Conservation (phyloP, 2,113 vertebrate species). For the Pangasianodon hypophthalmus region DNA sequence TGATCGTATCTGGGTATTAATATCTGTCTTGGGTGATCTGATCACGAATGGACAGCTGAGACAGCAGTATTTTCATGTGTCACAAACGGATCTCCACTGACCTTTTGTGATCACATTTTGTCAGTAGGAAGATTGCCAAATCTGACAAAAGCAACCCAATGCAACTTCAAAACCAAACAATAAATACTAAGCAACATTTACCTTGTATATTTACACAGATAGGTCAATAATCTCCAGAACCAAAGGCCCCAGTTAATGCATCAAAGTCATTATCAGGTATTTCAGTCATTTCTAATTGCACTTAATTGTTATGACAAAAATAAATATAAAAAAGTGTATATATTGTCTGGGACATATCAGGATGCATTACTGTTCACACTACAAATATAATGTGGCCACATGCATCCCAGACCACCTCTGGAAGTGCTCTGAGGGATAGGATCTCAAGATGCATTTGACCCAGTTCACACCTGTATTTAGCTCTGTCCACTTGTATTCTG, state of each 20-base stretch:
- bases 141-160: too few species aligned
- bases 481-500: background rate
- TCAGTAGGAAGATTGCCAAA: too few species aligned
- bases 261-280: background rate
- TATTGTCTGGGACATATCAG: background rate
- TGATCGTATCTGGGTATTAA: background rate
- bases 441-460: background rate
- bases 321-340: background rate
- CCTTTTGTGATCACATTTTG: too few species aligned
- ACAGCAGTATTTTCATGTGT: background rate
- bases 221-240: background rate
- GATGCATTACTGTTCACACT: background rate
- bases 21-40: background rate
- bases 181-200: background rate
- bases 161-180: background rate
- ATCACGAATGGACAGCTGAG: background rate
- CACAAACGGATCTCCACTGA: too few species aligned
- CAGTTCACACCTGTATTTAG: background rate
- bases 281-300: background rate
- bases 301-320: background rate
- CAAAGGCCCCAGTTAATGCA: background rate
- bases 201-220: background rate
- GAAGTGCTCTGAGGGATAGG: background rate
- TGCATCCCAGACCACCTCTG: background rate
- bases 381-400: background rate